phyloP scores from a whole-genome alignment of 2,888 invertebrate species.

The Selenia dentaria region DNA sequence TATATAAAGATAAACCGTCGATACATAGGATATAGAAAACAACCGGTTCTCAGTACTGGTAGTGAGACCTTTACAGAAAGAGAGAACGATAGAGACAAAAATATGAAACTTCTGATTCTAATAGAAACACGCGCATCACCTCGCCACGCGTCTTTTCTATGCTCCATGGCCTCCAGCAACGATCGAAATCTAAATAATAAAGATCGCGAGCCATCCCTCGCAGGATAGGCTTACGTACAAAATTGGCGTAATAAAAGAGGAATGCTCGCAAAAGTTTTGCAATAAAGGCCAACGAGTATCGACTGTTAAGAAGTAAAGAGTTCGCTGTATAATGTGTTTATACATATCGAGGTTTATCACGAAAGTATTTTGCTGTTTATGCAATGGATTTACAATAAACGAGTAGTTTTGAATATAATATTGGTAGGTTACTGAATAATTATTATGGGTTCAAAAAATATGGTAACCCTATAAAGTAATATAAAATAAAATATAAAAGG shows the following conservation, averaged over 20 bases:
- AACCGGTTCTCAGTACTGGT: too few species aligned
- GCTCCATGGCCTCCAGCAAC: slow-evolving; percentile 30
- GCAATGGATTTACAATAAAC: slow-evolving; percentile 2
- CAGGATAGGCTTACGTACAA: slow-evolving; percentile 80
- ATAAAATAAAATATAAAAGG: too few species aligned
- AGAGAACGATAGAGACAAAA: too few species aligned
- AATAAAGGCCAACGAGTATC: slow-evolving; percentile 82
- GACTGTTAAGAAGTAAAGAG: slow-evolving; percentile 83
- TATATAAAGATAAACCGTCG: too few species aligned
- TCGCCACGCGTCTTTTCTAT: background rate
- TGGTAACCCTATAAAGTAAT: too few species aligned
- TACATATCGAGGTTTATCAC: slow-evolving; percentile 36
- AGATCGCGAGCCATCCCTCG: slow-evolving; percentile 66
- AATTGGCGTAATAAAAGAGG: slow-evolving; percentile 84
- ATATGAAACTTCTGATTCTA: too few species aligned
- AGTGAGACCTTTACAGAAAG: too few species aligned
- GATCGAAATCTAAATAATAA: slow-evolving; percentile 82
- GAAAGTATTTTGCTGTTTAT: slow-evolving; percentile 22
- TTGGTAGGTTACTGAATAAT: too few species aligned
- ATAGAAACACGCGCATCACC: background rate
- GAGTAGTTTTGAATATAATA: too few species aligned
- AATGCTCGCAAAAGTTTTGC: slow-evolving; percentile 83
- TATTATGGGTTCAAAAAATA: too few species aligned
- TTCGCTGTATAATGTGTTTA: slow-evolving; percentile 45
- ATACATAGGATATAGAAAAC: too few species aligned